These are phyloP conservation scores for Sebastes reedi DNA, from an alignment of 2,797 vertebrate genomes.

Conservation along the genomic window DNA sequence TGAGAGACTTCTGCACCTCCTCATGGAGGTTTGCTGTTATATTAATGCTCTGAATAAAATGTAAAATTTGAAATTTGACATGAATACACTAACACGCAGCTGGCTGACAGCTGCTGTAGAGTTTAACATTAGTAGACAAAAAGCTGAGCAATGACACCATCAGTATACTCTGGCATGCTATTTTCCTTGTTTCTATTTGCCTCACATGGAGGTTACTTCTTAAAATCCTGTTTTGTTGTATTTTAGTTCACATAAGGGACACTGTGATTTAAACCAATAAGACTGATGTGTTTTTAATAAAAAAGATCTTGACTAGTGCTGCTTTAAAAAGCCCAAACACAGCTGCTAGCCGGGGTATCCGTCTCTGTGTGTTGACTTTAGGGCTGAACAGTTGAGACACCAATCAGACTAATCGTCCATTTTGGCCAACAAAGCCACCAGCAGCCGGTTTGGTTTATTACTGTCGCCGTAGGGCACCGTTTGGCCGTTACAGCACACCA, in stretches of 20 bases:
- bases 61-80: not conserved
- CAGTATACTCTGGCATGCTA: not conserved
- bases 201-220: not conserved
- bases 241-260: not conserved
- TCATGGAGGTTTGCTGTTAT: no score
- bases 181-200: not conserved
- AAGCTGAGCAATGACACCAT: not conserved
- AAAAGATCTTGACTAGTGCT: not conserved
- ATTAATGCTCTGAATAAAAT: no score
- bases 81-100: not conserved
- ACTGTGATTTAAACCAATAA: not conserved
- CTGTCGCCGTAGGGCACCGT: constrained; percentile 38
- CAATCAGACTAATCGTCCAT: constrained; percentile 48
- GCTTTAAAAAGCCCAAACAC: not conserved
- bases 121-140: not conserved
- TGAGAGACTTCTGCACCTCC: no score
- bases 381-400: constrained; percentile 6
- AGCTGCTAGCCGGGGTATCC: not conserved
- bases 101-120: not conserved
- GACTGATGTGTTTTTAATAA: not conserved
- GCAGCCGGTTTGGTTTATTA: constrained; percentile 55
- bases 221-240: not conserved
- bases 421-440: constrained; percentile 40
- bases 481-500: constrained; percentile 62
- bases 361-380: constrained; percentile 4